Evolutionary conservation across 2,888 invertebrate species (phyloP), one percentile per base, ranked within the genome.

Genomic region (Ypsolopha sequella): DNA sequence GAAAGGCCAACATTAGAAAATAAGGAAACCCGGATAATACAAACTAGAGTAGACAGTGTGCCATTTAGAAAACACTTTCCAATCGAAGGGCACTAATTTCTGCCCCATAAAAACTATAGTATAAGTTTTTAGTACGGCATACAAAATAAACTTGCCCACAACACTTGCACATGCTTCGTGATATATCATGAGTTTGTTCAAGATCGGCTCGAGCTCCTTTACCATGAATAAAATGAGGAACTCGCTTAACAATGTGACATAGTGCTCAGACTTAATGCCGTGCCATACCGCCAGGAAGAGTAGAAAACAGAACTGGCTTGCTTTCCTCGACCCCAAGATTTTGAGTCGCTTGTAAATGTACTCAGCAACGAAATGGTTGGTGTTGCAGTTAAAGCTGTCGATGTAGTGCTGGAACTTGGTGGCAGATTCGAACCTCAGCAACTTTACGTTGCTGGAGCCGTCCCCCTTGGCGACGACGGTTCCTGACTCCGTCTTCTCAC

Each of bases 281-380:
- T 99, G 99, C 99, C 99, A 99, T 0, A 97, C 67, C 0, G 99
- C 97, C 41, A 99, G 89, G 79, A 98, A 99, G 0, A 91, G 52
- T 41, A 99, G 80, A 0, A 98, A 95, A 0, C 90, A 88, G 0
- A 91, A 84, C 74, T 99, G 98, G 56, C 98, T 98, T 2, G 91
- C 79, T 41, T 88, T 88, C 14, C 93, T 24, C 24, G 24, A 24
- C 24, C 24, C 24, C 48, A 99, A 85, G 75, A 97, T 98, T 69
- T 93, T 95, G 43, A 99, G 88, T 3, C 99, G 89, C 72, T 98
- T 98, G 86, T 96, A 99, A 24, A 99, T 87, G 73, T 99, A 97
- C 80, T 96, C 94, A 0, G 93, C 93, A 53, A 97, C 94, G 93
- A 98, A 99, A 51, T 92, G 89, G 79, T 99, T 99, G 0, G 99